Evolutionary conservation across 2,113 vertebrate species (phyloP).

Genomic region (Lepidothrix coronata): DNA sequence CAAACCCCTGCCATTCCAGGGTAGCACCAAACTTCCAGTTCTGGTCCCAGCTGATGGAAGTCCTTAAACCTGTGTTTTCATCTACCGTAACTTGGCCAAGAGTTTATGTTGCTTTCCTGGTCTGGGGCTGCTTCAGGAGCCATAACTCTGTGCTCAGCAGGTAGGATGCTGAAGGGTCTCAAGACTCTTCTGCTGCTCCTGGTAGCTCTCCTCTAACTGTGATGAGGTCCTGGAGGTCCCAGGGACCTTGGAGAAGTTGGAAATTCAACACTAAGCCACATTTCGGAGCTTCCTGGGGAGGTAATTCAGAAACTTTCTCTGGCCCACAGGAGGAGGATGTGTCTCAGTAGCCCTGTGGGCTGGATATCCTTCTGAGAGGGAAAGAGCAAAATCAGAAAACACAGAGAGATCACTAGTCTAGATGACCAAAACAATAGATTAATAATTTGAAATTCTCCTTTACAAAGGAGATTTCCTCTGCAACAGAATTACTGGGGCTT

Average conservation of each 20-base stretch:
- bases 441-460: background rate
- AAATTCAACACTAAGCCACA: background rate
- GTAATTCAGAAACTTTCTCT: background rate
- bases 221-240: background rate
- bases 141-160: background rate
- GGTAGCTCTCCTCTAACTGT: background rate
- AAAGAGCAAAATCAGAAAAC: background rate
- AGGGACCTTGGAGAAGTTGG: background rate
- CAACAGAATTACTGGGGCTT: background rate
- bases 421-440: background rate
- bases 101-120: background rate
- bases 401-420: background rate
- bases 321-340: background rate
- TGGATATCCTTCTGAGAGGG: background rate
- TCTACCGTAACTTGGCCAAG: background rate
- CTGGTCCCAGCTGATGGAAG: background rate
- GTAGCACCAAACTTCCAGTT: background rate
- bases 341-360: accelerated
- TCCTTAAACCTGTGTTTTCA: background rate
- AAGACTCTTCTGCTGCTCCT: background rate
- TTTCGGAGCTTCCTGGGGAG: background rate
- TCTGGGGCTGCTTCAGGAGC: background rate
- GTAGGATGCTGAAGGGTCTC: background rate
- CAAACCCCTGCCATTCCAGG: background rate
- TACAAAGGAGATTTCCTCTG: background rate